Percentiles rank a stretch among this genome's conserved stretches.
phyloP scores from a whole-genome alignment of 1,140 invertebrate genomes.

The Bombus huntii region DNA sequence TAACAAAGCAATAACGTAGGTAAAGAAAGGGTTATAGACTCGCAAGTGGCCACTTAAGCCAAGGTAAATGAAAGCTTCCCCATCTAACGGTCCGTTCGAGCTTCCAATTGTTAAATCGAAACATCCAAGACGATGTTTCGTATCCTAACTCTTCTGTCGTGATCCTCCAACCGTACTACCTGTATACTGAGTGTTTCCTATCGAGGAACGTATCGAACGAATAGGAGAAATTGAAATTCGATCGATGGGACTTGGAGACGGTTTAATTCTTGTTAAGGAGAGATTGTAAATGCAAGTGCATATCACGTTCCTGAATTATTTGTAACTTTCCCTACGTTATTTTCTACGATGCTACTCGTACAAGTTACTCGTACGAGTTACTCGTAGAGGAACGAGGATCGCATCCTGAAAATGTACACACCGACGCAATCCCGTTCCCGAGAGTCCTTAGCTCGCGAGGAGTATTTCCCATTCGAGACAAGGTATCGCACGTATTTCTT shows the following conservation, averaged over 20 bases:
- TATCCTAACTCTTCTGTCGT: neutral
- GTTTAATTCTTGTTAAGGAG: no score
- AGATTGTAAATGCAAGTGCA: no score
- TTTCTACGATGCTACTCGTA: no score
- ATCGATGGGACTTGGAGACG: no score
- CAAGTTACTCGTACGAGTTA: no score
- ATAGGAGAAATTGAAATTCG: neutral
- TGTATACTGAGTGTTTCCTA: neutral
- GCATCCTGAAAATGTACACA: neutral
- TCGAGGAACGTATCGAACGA: neutral
- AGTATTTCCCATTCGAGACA: constrained; percentile 28
- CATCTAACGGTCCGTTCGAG: constrained; percentile 36
- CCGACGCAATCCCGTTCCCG: neutral
- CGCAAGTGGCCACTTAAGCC: constrained; percentile 52
- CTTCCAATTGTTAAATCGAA: constrained; percentile 38
- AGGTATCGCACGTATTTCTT: constrained; percentile 42
- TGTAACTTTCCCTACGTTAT: no score
- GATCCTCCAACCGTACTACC: no score
- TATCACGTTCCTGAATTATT: no score
- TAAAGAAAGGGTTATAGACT: constrained; percentile 65
- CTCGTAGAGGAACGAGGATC: no score
- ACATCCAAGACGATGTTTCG: constrained; percentile 18
- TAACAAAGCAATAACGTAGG: constrained; percentile 66
- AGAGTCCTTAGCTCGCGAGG: neutral
- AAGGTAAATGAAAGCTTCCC: constrained; percentile 56